Evolutionary conservation across 2,888 invertebrate genomes (phyloP).

Genomic region (Oxytorus armatus): DNA sequence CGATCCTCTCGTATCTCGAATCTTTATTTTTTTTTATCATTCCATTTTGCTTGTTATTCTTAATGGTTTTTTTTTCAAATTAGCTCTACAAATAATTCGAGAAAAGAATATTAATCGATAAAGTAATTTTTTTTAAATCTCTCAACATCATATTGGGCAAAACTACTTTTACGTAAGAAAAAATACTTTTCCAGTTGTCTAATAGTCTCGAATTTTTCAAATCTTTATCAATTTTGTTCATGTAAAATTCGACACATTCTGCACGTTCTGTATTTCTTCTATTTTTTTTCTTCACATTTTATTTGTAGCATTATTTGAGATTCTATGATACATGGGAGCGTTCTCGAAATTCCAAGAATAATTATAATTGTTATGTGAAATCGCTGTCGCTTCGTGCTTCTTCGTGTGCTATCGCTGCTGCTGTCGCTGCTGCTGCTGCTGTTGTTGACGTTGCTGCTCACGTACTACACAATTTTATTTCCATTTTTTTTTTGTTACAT

Average conservation of each 20-base stretch:
- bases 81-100: too few species aligned
- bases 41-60: too few species aligned
- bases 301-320: not conserved
- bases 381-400: conserved; percentile 59
- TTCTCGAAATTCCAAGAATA: conserved; percentile 17
- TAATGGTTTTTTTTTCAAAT: too few species aligned
- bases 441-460: conserved; percentile 35
- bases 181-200: too few species aligned
- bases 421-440: conserved; percentile 54
- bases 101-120: too few species aligned
- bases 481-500: conserved; percentile 4
- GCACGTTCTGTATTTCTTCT: not conserved
- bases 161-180: too few species aligned
- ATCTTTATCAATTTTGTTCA: too few species aligned
- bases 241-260: too few species aligned
- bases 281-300: not conserved
- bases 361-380: conserved; percentile 38
- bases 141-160: too few species aligned
- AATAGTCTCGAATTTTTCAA: too few species aligned
- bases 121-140: too few species aligned
- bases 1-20: conserved; percentile 35
- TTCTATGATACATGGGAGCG: conserved; percentile 40
- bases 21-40: not conserved
- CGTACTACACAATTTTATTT: not conserved
- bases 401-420: conserved; percentile 63